Evolutionary conservation across 2,888 invertebrate species (phyloP).

Genomic region (Hemicrepidius hirtus): DNA sequence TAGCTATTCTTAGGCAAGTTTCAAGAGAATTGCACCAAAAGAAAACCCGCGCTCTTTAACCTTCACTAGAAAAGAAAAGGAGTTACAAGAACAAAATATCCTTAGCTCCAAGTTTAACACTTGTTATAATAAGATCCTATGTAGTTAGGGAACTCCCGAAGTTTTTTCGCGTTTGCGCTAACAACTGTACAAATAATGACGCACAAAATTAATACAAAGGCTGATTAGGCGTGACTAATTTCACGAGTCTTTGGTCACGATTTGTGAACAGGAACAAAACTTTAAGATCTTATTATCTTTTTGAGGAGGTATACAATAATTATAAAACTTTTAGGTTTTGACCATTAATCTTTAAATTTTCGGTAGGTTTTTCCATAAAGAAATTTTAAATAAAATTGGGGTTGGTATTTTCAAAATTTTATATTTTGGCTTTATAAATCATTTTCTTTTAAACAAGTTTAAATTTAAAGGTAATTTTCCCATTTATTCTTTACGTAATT

Average conservation of each 20-base stretch:
- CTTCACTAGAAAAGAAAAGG: not conserved
- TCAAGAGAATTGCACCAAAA: not conserved
- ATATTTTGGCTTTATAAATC: too few species aligned
- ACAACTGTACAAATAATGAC: slow-evolving; percentile 22
- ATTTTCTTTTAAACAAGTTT: too few species aligned
- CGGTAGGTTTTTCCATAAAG: too few species aligned
- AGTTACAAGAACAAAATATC: not conserved
- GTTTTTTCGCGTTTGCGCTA: slow-evolving; percentile 9
- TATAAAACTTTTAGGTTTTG: too few species aligned
- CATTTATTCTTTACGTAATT: too few species aligned
- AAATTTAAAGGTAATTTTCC: too few species aligned
- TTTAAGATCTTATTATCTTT: not conserved
- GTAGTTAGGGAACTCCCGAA: slow-evolving; percentile 24
- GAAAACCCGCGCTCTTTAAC: not conserved
- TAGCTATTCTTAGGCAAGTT: not conserved
- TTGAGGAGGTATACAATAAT: too few species aligned
- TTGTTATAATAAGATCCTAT: slow-evolving; percentile 13
- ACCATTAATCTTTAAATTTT: too few species aligned
- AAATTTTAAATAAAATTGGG: too few species aligned
- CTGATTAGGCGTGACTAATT: slow-evolving; percentile 10
- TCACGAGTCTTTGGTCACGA: not conserved
- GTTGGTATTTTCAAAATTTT: too few species aligned
- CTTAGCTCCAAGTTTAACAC: not conserved
- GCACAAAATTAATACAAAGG: not conserved
- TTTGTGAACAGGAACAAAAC: not conserved